Conservation (phyloP, 2,797 vertebrate genomes). For the Scomberomorus guttatus region DNA sequence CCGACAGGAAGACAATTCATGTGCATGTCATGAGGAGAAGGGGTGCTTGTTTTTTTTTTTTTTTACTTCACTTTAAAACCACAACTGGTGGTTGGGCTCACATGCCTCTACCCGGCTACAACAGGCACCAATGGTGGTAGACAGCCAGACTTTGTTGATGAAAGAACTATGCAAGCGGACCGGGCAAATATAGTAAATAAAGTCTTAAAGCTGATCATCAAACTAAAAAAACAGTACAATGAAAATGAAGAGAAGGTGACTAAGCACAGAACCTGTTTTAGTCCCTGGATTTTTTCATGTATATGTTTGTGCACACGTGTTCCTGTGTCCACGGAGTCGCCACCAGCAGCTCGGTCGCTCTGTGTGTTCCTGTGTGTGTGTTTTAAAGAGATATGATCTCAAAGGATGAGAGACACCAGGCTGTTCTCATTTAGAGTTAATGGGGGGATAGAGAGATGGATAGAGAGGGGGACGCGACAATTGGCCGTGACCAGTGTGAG, state of each 20-base stretch:
- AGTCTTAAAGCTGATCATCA: conserved; percentile 2
- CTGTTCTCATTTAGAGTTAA: conserved; percentile 74
- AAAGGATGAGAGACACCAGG: conserved; percentile 64
- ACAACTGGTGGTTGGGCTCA: no score
- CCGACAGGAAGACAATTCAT: neutral
- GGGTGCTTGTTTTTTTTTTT: no score
- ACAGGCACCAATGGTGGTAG: neutral
- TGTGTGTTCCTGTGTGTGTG: conserved; percentile 23
- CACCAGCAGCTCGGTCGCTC: conserved; percentile 17
- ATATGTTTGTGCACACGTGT: neutral
- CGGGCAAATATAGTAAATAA: neutral
- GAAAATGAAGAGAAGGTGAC: conserved; percentile 1
- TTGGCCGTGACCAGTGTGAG: conserved; percentile 68
- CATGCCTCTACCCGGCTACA: no score
- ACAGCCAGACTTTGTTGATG: neutral
- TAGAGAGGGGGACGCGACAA: conserved; percentile 50
- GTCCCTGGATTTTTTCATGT: neutral
- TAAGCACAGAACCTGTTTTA: conserved; percentile 10
- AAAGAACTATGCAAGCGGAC: conserved; percentile 8
- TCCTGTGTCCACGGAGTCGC: conserved; percentile 2
- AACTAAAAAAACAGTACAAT: neutral
- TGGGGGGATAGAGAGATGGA: conserved; percentile 44
- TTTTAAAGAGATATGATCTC: conserved; percentile 54
- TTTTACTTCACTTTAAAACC: no score
- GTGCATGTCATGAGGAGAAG: neutral